Evolutionary conservation across 1,140 invertebrate species (phyloP).

Genomic region (Anastrepha obliqua): DNA sequence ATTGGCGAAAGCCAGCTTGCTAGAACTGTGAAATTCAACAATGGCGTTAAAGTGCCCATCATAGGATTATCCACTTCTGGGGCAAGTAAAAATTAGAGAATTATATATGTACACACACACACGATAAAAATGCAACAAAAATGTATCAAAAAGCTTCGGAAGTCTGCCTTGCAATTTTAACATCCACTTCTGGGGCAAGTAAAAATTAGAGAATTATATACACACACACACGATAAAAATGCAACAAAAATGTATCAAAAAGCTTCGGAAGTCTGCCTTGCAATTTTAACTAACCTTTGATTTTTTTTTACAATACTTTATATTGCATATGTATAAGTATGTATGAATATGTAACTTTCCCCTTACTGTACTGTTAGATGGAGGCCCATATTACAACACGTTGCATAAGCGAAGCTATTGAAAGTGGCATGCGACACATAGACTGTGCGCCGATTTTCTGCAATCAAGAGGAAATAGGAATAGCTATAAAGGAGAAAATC

Average conservation of each 20-base stretch:
- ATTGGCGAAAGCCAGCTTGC: background rate
- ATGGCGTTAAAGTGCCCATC: conserved; percentile 18
- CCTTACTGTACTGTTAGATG: conserved; percentile 75
- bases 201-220: conserved; percentile 7
- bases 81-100: conserved; percentile 9
- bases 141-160: background rate
- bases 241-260: too few relatives aligned
- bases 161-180: background rate
- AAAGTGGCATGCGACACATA: conserved; percentile 86
- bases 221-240: too few relatives aligned
- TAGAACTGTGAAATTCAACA: background rate
- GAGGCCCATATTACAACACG: conserved; percentile 75
- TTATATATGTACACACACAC: background rate
- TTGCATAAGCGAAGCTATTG: conserved; percentile 82
- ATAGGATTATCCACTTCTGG: background rate
- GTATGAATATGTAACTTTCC: background rate
- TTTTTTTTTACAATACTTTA: too few relatives aligned
- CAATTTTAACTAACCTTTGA: too few relatives aligned
- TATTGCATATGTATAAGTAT: too few relatives aligned
- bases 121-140: too few relatives aligned
- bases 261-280: background rate
- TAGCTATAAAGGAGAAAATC: conserved; percentile 80
- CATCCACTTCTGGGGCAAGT: background rate
- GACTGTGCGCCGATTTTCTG: conserved; percentile 88
- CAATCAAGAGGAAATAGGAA: conserved; percentile 86